Evolutionary conservation across 2,888 invertebrate genomes (phyloP), one percentile per base, ranked within the genome.

Genomic region (Limnephilus rhombicus): DNA sequence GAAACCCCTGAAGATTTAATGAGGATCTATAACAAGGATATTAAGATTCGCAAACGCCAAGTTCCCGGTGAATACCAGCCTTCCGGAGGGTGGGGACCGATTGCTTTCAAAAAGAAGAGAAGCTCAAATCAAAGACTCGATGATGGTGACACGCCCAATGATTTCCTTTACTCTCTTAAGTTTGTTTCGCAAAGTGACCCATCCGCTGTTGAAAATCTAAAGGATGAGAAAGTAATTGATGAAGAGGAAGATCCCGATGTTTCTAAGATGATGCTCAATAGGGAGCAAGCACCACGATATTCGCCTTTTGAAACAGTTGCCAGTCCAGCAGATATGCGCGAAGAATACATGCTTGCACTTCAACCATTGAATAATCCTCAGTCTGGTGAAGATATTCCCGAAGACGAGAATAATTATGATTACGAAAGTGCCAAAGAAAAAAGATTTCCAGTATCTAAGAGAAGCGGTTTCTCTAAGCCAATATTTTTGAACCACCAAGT

Each of bases 361-460:
- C 96, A 96, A 94, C 96, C 96, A 37, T 94, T 96, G 85, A 96
- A 96, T 92, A 96, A 96, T 92, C 96, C 96, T 91, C 95, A 94
- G 83, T 92, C 95, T 13, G 94, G 95, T 91, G 96, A 96, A 29
- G 94, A 95, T 34, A 18, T 91, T 18, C 85, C 92, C 7, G 91
- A 92, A n/a, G 93, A 91, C 41, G 91, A 92, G 31, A 92, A 92
- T 34, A 95, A 96, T 93, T 96, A 95, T 93, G 94, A 95, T 2
- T 96, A 95, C 92, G 96, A 95, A 90, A 94, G 94, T 13, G 94
- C 95, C 31, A 93, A 92, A 80, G 96, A 96, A 94, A 97, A 97
- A 95, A 96, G 97, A 5, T 97, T 97, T 94, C 97, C 97, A 0
- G 97, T 98, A 0, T 95, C 97, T 4, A 98, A 98, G 94, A 96